These are phyloP conservation scores for Drosophila mettleri DNA, from an alignment of 2,888 invertebrate species.

Conservation along the genomic window DNA sequence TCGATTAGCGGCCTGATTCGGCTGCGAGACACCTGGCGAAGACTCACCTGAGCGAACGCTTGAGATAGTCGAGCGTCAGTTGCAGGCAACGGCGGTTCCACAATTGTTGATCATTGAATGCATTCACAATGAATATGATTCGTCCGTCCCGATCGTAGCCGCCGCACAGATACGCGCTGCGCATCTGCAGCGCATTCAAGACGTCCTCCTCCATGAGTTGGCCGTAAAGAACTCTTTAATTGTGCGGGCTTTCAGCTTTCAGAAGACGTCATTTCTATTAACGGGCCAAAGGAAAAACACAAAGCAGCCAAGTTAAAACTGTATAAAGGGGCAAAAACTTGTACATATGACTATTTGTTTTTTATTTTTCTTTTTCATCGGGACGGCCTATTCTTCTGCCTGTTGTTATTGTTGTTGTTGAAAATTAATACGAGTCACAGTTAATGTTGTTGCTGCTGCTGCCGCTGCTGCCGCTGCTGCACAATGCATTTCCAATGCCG, in stretches of 20 bases:
- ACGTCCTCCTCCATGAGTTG: slow-evolving; percentile 86
- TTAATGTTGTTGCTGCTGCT: slow-evolving; percentile 43
- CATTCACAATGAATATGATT: slow-evolving; percentile 88
- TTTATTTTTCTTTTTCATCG: slow-evolving; percentile 44
- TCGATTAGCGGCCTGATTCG: slow-evolving; percentile 41
- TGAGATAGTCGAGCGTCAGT: slow-evolving; percentile 83
- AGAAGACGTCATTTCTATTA: slow-evolving; percentile 51
- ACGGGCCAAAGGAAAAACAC: slow-evolving; percentile 17
- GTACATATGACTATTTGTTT: slow-evolving; percentile 51
- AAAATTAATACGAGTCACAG: slow-evolving; percentile 75
- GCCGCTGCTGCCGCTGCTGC: slow-evolving; percentile 45
- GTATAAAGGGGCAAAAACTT: slow-evolving; percentile 30
- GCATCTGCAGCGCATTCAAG: slow-evolving; percentile 87
- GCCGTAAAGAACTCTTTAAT: slow-evolving; percentile 28
- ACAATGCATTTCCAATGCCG: slow-evolving; percentile 75
- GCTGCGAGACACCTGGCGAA: not conserved
- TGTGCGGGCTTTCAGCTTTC: slow-evolving; percentile 38
- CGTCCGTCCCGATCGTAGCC: slow-evolving; percentile 88
- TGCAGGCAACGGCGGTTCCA: slow-evolving; percentile 84
- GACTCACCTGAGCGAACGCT: slow-evolving; percentile 84
- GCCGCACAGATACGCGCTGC: slow-evolving; percentile 88
- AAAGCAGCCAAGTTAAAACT: slow-evolving; percentile 23
- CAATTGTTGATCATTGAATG: slow-evolving; percentile 87
- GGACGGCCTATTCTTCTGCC: slow-evolving; percentile 16
- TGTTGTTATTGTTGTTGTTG: slow-evolving; percentile 36